Evolutionary conservation across 2,113 vertebrate genomes (phyloP), one percentile per base, ranked within the genome.

Genomic region (Danio rerio): DNA sequence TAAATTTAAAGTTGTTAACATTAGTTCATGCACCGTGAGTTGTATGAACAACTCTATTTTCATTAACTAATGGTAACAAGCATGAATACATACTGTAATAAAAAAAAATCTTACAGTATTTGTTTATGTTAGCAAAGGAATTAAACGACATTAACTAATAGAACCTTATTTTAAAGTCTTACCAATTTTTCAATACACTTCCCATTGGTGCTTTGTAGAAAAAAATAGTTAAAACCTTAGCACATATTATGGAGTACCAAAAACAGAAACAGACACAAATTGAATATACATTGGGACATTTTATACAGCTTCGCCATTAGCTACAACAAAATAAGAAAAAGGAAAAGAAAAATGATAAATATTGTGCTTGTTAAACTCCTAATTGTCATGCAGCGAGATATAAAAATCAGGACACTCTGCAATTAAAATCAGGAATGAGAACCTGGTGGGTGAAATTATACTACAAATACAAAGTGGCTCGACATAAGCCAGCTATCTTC

Each of bases 381-480:
- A 63, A 52, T n/a, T 50, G 45, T 78, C 58, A 21, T 78, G 20
- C 59, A 63, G 45, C 16, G 18, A 50, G 45, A 50, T 63, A 63
- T 72, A 21, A 31, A 77, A 63, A 49, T 52, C 75, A 31, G 18
- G 74, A 5, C 74, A 31, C 16, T 15, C 20, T 43, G 45, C 47
- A 50, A 63, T 63, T 77, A 77, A 63, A 59, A 62, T 77, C 56
- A 77, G 45, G 40, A 31, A 20, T 66, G 59, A 75, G 61, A 55
- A 66, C 52, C 0, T n/a, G 8, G 47, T 20, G 49, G 77, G 16
- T 66, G 61, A 53, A 56, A 71, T 16, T 71, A 65, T 10, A 47
- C 40, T 15, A 62, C 18, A 62, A 49, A 62, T 56, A 77, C 18
- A 16, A 43, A 75, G 8, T 50, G 42, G 55, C 72, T 40, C 4